A percentile compares a stretch with the other conserved stretches of the same genome.
These are phyloP conservation scores for Anthonomus grandis DNA, from an alignment of 1,140 invertebrate genomes.

Conservation along the genomic window DNA sequence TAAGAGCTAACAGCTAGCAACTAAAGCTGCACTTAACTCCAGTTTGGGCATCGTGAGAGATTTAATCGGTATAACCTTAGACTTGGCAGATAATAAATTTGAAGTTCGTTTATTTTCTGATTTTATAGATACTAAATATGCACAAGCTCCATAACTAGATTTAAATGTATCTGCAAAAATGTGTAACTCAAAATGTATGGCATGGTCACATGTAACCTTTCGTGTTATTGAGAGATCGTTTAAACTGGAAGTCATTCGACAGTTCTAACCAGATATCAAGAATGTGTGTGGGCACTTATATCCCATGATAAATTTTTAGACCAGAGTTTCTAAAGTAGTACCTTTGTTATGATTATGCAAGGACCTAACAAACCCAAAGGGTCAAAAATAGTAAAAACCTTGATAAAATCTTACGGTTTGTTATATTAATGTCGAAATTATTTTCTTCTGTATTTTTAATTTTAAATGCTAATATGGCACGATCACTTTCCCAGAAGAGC, in stretches of 20 bases:
- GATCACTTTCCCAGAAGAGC: conserved; percentile 4
- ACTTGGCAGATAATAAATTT: conserved; percentile 33
- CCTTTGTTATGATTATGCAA: conserved; percentile 44
- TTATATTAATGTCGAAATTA: neutral
- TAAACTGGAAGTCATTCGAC: conserved; percentile 2
- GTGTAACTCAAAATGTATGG: conserved; percentile 15
- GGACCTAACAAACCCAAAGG: conserved; percentile 47
- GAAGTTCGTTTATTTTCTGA: neutral
- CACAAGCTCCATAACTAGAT: conserved; percentile 16
- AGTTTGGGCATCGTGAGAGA: conserved; percentile 35
- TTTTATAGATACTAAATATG: conserved; percentile 17
- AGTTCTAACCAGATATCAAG: conserved; percentile 20
- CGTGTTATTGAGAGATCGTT: conserved; percentile 1
- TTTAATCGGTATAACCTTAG: conserved; percentile 30
- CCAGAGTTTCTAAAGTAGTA: conserved; percentile 48
- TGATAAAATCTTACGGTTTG: conserved; percentile 10
- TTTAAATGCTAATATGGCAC: conserved; percentile 6
- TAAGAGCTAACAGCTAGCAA: conserved; percentile 14
- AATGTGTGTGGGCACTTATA: conserved; percentile 34
- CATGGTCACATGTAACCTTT: conserved; percentile 6
- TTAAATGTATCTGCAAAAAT: conserved; percentile 19
- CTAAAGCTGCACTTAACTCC: conserved; percentile 18
- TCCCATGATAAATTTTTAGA: conserved; percentile 44
- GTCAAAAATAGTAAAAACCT: conserved; percentile 44
- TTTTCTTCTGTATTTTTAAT: neutral